Evolutionary conservation across 2,113 vertebrate genomes (phyloP).

Genomic region (Galeopterus variegatus): DNA sequence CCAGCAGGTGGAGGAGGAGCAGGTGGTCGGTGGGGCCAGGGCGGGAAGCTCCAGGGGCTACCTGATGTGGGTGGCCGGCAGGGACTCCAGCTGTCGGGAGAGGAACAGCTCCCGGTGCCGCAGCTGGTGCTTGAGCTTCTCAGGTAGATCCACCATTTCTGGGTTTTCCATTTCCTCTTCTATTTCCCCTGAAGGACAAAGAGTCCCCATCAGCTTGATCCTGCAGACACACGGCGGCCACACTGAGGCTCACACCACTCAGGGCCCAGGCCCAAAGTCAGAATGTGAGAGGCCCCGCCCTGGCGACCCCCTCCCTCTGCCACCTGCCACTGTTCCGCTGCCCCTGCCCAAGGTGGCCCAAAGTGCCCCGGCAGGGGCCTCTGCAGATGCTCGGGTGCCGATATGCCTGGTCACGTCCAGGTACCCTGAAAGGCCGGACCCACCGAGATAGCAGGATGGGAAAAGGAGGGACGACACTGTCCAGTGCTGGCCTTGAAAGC

Average conservation of each 20-base stretch:
- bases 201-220: neutral
- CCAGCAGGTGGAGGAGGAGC: neutral
- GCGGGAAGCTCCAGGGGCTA: constrained; percentile 71
- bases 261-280: neutral
- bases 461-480: neutral
- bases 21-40: neutral
- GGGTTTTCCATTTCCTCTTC: constrained; percentile 99
- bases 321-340: neutral
- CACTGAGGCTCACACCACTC: neutral
- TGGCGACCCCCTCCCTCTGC: neutral
- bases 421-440: neutral
- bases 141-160: constrained; percentile 95
- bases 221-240: neutral
- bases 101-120: constrained; percentile 97
- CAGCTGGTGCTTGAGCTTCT: constrained; percentile 97
- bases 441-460: neutral
- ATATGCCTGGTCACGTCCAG: neutral
- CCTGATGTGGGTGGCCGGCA: constrained; percentile 99
- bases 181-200: constrained; percentile 92
- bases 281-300: neutral
- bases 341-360: neutral
- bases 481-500: neutral
- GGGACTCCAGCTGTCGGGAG: constrained; percentile 96
- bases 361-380: neutral
- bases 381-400: rapidly evolving